Evolutionary conservation across 1,140 invertebrate genomes (phyloP).

Genomic region (Cydia strobilella): DNA sequence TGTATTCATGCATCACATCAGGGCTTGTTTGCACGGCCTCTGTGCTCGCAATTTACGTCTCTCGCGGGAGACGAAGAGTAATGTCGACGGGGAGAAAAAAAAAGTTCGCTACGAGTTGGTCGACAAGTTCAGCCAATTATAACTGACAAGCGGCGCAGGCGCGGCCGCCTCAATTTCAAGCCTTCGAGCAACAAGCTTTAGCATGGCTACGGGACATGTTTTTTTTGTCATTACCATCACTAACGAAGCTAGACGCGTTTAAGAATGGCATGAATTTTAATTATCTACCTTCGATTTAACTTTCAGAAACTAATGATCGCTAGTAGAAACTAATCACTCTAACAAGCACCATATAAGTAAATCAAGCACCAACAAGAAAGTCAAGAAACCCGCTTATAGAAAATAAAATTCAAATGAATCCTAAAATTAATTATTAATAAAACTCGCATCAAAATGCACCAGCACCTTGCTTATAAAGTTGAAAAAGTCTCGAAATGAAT

Average conservation of each 20-base stretch:
- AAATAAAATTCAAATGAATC: background rate
- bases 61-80: constrained; percentile 78
- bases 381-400: background rate
- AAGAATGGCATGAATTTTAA: constrained; percentile 33
- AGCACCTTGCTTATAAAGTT: constrained; percentile 40
- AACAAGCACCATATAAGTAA: background rate
- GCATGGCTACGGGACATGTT: constrained; percentile 31
- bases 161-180: constrained; percentile 56
- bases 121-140: constrained; percentile 81
- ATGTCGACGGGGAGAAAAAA: constrained; percentile 72
- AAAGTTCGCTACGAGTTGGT: constrained; percentile 56
- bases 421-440: constrained; percentile 15
- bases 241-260: constrained; percentile 37
- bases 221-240: constrained; percentile 41
- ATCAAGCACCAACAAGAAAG: background rate
- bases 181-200: constrained; percentile 43
- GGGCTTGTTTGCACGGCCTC: constrained; percentile 69
- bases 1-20: constrained; percentile 75
- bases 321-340: background rate
- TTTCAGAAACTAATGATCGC: background rate
- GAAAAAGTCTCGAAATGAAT: constrained; percentile 76
- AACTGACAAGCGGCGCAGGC: constrained; percentile 71
- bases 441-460: constrained; percentile 16
- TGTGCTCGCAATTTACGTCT: constrained; percentile 74
- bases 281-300: background rate